phyloP scores from a whole-genome alignment of 2,888 invertebrate species.

The Himalopsyche anomala region DNA sequence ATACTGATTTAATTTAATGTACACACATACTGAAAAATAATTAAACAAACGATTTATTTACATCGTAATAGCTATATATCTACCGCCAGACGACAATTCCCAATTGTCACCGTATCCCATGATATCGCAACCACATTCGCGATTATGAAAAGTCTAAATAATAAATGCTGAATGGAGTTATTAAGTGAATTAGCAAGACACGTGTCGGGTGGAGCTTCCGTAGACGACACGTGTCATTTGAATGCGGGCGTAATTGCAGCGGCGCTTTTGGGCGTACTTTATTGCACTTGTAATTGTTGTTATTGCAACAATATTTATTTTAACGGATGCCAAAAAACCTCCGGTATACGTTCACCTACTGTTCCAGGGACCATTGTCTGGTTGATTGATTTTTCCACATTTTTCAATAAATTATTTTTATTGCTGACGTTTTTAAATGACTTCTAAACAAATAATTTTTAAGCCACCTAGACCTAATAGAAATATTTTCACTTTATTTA shows the following conservation, averaged over 20 bases:
- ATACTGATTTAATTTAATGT: too few species aligned
- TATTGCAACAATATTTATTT: conserved; percentile 44
- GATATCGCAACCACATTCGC: not conserved
- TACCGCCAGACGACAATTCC: too few species aligned
- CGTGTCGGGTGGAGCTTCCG: conserved; percentile 48
- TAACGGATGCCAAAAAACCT: conserved; percentile 40
- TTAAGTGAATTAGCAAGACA: conserved; percentile 57
- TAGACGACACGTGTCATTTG: conserved; percentile 52
- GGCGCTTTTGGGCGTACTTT: conserved; percentile 57
- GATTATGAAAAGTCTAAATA: conserved; percentile 36
- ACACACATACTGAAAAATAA: too few species aligned
- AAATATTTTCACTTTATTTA: not conserved
- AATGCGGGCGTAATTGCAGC: conserved; percentile 57
- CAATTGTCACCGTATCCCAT: not conserved
- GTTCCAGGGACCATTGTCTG: not conserved
- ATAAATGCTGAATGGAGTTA: conserved; percentile 52
- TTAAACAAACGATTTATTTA: too few species aligned
- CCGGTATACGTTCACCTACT: not conserved
- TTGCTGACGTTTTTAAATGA: not conserved
- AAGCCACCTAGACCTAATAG: not conserved
- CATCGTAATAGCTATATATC: too few species aligned
- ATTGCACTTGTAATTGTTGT: conserved; percentile 53
- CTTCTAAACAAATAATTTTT: not conserved
- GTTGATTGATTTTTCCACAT: not conserved
- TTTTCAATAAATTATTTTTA: not conserved